Evolutionary conservation across 2,888 invertebrate genomes (phyloP).

Genomic region (Blastobasis lacticolella): DNA sequence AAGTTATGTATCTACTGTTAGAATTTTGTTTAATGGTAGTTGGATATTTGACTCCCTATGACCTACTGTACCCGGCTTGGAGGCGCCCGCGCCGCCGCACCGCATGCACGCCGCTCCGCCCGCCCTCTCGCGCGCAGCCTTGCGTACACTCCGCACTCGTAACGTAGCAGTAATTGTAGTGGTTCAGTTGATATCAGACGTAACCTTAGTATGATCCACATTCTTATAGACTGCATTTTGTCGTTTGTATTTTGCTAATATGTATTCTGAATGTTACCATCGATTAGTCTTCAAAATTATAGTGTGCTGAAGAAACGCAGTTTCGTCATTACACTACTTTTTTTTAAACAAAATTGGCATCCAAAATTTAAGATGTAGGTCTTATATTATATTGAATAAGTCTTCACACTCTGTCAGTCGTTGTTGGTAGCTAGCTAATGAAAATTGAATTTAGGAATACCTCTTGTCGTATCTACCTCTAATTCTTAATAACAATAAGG

Average conservation of each 20-base stretch:
- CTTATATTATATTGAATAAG: conserved; percentile 5
- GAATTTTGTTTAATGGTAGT: too few relatives aligned
- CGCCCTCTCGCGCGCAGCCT: too few relatives aligned
- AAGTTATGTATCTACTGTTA: background rate
- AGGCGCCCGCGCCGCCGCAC: too few relatives aligned
- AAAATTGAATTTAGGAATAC: too few relatives aligned
- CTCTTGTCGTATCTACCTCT: too few relatives aligned
- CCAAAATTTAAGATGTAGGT: conserved; percentile 20
- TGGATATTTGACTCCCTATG: too few relatives aligned
- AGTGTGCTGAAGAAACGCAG: conserved; percentile 24
- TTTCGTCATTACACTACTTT: conserved; percentile 23
- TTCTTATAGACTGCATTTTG: too few relatives aligned
- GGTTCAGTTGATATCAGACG: conserved; percentile 12
- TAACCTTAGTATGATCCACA: conserved; percentile 5
- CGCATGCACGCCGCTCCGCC: too few relatives aligned
- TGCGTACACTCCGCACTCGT: too few relatives aligned
- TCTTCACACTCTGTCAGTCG: conserved; percentile 43
- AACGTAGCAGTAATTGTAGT: too few relatives aligned
- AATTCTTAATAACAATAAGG: too few relatives aligned
- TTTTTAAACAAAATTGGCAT: conserved; percentile 47
- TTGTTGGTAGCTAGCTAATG: too few relatives aligned
- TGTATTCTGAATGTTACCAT: conserved; percentile 48
- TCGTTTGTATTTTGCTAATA: conserved; percentile 19
- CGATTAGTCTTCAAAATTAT: conserved; percentile 39
- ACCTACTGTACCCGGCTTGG: background rate